Conservation (phyloP, 2,113 vertebrate species). For the Diglossa brunneiventris region DNA sequence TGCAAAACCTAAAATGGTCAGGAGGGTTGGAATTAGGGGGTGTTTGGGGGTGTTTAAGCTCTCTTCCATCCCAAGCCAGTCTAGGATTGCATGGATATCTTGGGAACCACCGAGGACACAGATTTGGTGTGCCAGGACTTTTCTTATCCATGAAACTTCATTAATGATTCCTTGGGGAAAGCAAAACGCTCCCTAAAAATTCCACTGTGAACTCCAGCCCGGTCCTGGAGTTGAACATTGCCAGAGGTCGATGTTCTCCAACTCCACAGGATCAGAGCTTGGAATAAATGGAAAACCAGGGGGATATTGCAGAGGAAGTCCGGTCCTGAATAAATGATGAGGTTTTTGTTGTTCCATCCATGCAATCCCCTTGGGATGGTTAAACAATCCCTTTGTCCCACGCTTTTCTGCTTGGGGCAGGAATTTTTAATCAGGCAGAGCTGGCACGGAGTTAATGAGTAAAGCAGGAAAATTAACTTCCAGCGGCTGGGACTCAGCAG, state of each 20-base stretch:
- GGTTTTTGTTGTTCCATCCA: background rate
- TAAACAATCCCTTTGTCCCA: background rate
- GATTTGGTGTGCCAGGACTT: background rate
- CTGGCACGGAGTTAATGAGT: background rate
- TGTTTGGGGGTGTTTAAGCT: background rate
- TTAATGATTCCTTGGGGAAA: background rate
- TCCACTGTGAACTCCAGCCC: background rate
- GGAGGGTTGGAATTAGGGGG: background rate
- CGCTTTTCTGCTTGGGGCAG: background rate
- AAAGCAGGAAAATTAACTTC: background rate
- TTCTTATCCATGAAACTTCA: rapidly evolving
- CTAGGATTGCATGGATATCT: background rate
- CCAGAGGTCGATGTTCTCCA: background rate
- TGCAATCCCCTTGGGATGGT: too few relatives aligned
- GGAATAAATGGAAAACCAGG: background rate
- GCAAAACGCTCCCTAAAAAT: background rate
- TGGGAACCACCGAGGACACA: background rate
- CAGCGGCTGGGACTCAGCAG: background rate
- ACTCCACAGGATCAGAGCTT: background rate
- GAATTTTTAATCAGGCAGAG: background rate
- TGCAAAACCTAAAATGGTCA: rapidly evolving
- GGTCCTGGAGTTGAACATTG: background rate
- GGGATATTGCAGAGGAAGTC: background rate
- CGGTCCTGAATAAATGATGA: background rate
- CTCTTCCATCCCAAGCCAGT: background rate